Base-by-base conservation (phyloP, 2,888 invertebrate species). In the Callyntrura sp. region DNA sequence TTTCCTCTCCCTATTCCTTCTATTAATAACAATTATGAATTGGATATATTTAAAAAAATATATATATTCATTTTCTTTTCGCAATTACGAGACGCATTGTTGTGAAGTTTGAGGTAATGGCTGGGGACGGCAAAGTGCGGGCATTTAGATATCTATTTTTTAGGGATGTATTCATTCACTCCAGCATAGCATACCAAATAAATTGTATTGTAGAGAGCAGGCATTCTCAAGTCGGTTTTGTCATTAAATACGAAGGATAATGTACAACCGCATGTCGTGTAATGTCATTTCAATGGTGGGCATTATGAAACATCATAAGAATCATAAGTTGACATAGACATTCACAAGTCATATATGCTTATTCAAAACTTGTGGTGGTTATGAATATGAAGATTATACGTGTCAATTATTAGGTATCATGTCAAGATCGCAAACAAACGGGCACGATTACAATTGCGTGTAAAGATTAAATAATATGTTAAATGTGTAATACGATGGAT, bases 81-180 rank as follows among this genome's bases (percentile, higher is more conserved):
- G 85, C 89, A 90, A 90, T 90, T 90, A 90, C 85, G 85, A 51
- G 20, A 5, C 57, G 35, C 73, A 90, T 90, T 90, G 89, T 90
- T 85, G 89, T 79, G 60, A 85, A 48, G 43, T 70, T 89, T 85
- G 85, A 51, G 89, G 65, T 85, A 90, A 90, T 90, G 89, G 89
- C 57, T 79, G 23, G 85, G 89, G 89, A 90, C 51, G 89, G 89
- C 43, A 60, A 57, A 81, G 78, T 55, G 17, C 25, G 25, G 45
- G 45, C 45, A 73, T 73, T 73, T 73, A n/a, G n/a, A n/a, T n/a
- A 17, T 43, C 17, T 23, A 35, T 35, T 73, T 45, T 68, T 73
- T 73, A 68, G 11, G 51, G 14, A 1, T 62, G 3, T 62, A 6
- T 25, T 62, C 25, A 23, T 62, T 68, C 8, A 60, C 45, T 12